A percentile compares a stretch with the other conserved stretches of the same genome.
These are phyloP conservation scores for Serinus canaria DNA, from an alignment of 2,113 vertebrate species.

Conservation along the genomic window DNA sequence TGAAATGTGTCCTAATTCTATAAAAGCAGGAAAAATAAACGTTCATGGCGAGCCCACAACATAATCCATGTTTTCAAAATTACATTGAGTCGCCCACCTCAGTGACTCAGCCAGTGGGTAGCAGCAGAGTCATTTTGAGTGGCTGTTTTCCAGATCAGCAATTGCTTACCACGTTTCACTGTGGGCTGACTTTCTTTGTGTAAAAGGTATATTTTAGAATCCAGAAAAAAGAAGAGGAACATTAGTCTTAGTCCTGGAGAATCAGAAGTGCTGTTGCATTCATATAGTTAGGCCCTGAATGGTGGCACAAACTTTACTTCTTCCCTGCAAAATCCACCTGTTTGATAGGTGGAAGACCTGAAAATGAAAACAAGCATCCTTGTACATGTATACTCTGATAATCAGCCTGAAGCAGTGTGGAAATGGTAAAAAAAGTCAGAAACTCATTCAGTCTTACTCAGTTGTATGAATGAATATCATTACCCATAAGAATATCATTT, in stretches of 20 bases:
- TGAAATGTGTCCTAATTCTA: not conserved
- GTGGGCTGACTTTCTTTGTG: not conserved
- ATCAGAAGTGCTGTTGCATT: not conserved
- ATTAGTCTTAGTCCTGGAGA: not conserved
- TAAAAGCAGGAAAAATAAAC: not conserved
- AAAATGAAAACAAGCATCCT: not conserved
- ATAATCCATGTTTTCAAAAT: slow-evolving; percentile 21
- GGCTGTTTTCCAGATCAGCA: slow-evolving; percentile 24
- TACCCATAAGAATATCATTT: no score
- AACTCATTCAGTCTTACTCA: not conserved
- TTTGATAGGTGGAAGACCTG: not conserved
- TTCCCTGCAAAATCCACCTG: not conserved
- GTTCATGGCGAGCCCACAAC: not conserved
- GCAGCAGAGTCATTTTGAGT: slow-evolving; percentile 6
- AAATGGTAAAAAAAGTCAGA: not conserved
- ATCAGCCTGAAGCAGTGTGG: not conserved
- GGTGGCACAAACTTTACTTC: not conserved
- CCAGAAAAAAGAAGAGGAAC: not conserved
- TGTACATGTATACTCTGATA: not conserved
- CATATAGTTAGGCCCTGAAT: not conserved
- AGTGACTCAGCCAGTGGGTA: slow-evolving; percentile 52
- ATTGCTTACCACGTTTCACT: not conserved
- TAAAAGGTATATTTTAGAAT: not conserved
- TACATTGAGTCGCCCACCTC: slow-evolving; percentile 31
- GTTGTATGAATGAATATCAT: no score